A percentile compares a stretch with the other conserved stretches of the same genome.
These are phyloP conservation scores for Equus quagga DNA, from an alignment of 2,113 vertebrate species.

Conservation along the genomic window DNA sequence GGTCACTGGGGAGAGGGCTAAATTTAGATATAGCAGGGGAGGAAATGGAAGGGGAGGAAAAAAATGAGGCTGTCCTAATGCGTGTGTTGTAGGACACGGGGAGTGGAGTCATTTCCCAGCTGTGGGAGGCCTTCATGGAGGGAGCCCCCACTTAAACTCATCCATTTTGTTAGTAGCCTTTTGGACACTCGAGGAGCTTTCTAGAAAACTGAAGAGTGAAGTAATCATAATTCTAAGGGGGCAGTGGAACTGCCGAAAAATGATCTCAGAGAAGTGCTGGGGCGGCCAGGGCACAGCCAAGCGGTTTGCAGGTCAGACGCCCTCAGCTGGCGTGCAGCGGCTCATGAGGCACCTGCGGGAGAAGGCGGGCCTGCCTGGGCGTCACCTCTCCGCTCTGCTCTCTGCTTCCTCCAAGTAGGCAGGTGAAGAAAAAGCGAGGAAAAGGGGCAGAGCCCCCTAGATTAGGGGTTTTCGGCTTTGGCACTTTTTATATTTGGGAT, in stretches of 20 bases:
- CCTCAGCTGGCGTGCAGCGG: fast-evolving
- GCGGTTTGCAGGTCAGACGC: neutral
- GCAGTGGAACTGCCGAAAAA: neutral
- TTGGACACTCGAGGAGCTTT: neutral
- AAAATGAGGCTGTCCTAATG: neutral
- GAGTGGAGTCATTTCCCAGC: neutral
- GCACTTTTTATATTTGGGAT: fast-evolving
- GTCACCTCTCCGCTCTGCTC: fast-evolving
- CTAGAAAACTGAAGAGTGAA: slow-evolving; percentile 17
- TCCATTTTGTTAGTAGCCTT: slow-evolving; percentile 1
- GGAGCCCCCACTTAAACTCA: neutral
- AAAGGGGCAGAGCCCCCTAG: neutral
- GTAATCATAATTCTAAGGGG: neutral
- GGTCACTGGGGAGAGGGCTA: slow-evolving; percentile 15
- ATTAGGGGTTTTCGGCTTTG: neutral
- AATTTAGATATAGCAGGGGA: slow-evolving; percentile 2
- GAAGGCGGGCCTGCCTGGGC: neutral
- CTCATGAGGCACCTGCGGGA: fast-evolving
- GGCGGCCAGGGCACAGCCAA: fast-evolving
- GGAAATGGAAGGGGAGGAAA: neutral
- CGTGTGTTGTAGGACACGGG: neutral
- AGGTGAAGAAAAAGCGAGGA: neutral
- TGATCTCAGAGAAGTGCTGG: neutral
- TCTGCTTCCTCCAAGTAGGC: neutral
- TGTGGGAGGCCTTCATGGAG: neutral